Percentiles rank a stretch among this genome's conserved stretches.
Conservation (phyloP, 1,140 invertebrate genomes). For the Phortica variegata region DNA sequence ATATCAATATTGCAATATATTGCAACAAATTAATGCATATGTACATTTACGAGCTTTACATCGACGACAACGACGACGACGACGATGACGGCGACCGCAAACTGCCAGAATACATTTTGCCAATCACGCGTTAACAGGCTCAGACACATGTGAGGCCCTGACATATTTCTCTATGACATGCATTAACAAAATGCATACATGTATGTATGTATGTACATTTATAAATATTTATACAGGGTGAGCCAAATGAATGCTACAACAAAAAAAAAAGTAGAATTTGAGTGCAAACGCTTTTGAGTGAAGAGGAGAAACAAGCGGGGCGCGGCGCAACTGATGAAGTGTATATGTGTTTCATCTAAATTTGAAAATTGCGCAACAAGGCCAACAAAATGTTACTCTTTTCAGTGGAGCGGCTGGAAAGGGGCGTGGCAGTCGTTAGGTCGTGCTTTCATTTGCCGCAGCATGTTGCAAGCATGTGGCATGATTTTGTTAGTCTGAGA, state of each 20-base stretch:
- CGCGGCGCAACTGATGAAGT: neutral
- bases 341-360: slow-evolving; percentile 5
- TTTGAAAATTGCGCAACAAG: slow-evolving; percentile 8
- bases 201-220: slow-evolving; percentile 9
- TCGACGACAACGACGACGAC: slow-evolving; percentile 12
- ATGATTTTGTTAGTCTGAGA: neutral
- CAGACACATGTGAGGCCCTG: too few relatives aligned
- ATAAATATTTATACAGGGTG: neutral
- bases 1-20: slow-evolving; percentile 18
- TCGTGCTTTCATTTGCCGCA: neutral
- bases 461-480: neutral
- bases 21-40: slow-evolving; percentile 8
- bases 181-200: slow-evolving; percentile 21
- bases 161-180: slow-evolving; percentile 33
- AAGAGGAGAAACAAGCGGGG: slow-evolving; percentile 15
- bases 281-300: slow-evolving; percentile 20
- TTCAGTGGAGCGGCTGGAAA: too few relatives aligned
- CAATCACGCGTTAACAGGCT: too few relatives aligned
- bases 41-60: slow-evolving; percentile 4
- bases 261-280: slow-evolving; percentile 4
- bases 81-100: slow-evolving; percentile 4
- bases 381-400: slow-evolving; percentile 1
- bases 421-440: too few relatives aligned
- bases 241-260: neutral
- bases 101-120: too few relatives aligned